Percentiles rank a stretch among this genome's conserved stretches.
Conservation (phyloP, 1,140 invertebrate genomes). For the Zaprionus tsacasi region DNA sequence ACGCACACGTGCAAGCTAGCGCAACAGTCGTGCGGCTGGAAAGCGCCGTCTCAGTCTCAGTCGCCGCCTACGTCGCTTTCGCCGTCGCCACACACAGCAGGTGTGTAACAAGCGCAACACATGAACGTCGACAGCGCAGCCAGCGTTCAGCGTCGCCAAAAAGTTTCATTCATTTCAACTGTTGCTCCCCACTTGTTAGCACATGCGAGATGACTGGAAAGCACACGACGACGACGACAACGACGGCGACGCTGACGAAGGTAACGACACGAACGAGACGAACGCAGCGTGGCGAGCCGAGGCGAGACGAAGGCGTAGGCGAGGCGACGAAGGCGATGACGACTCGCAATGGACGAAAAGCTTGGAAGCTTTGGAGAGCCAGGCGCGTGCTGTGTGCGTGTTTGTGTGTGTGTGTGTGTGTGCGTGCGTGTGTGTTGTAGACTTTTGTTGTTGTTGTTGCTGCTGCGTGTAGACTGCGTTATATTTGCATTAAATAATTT, state of each 20-base stretch:
- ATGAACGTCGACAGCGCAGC: conserved; percentile 53
- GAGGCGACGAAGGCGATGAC: background rate
- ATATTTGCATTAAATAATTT: conserved; percentile 78
- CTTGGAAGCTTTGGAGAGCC: conserved; percentile 13
- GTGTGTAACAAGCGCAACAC: conserved; percentile 69
- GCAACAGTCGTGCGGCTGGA: conserved; percentile 63
- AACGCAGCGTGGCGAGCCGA: background rate
- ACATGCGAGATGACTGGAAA: conserved; percentile 52
- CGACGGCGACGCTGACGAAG: conserved; percentile 8
- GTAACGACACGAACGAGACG: background rate
- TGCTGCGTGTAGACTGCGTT: conserved; percentile 73
- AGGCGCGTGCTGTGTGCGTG: conserved; percentile 13
- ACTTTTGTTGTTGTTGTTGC: conserved; percentile 22
- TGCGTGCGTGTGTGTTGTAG: conserved; percentile 41
- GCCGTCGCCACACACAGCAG: conserved; percentile 29
- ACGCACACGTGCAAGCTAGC: conserved; percentile 9
- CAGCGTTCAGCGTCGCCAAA: conserved; percentile 36
- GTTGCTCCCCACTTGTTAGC: conserved; percentile 80
- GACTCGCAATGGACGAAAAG: background rate
- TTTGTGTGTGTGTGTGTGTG: conserved; percentile 15
- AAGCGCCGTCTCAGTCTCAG: conserved; percentile 28
- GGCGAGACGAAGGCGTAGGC: background rate
- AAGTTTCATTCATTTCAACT: conserved; percentile 78
- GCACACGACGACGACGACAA: conserved; percentile 1
- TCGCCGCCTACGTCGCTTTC: conserved; percentile 4